phyloP scores from a whole-genome alignment of 1,140 invertebrate species.

The Platyura marginata region DNA sequence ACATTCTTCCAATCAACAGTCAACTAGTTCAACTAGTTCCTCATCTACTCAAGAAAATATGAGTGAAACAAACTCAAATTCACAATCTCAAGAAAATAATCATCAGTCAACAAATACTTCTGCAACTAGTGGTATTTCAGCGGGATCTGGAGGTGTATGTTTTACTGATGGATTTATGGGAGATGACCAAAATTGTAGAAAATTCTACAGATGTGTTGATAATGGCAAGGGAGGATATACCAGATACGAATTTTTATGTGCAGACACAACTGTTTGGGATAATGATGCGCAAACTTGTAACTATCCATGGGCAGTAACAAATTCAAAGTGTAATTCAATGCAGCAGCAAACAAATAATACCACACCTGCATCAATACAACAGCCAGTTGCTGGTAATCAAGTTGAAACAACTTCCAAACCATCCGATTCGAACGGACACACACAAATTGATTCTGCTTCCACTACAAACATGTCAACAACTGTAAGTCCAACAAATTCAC shows the following conservation, averaged over 20 bases:
- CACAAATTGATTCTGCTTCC: too few species aligned
- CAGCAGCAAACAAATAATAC: neutral
- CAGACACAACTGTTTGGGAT: conserved; percentile 35
- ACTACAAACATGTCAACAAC: too few species aligned
- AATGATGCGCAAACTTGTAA: conserved; percentile 25
- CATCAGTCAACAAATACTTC: neutral
- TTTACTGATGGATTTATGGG: neutral
- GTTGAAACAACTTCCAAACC: too few species aligned
- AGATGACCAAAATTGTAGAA: conserved; percentile 11
- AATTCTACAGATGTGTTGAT: conserved; percentile 48
- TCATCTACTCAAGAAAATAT: too few species aligned
- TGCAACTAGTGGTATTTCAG: neutral
- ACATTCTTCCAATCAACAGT: too few species aligned
- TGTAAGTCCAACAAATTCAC: too few species aligned
- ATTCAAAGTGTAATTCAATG: conserved; percentile 28
- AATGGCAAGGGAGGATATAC: conserved; percentile 29
- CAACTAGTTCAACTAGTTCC: neutral
- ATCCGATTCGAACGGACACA: too few species aligned
- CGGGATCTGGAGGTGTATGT: neutral
- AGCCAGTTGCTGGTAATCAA: too few species aligned
- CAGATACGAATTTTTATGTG: conserved; percentile 40
- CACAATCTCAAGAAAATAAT: too few species aligned
- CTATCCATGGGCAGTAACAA: conserved; percentile 33
- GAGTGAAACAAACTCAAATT: too few species aligned
- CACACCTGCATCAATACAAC: neutral